A percentile compares a stretch with the other conserved stretches of the same genome.
phyloP scores from a whole-genome alignment of 2,797 vertebrate genomes.

The Knipowitschia caucasica region DNA sequence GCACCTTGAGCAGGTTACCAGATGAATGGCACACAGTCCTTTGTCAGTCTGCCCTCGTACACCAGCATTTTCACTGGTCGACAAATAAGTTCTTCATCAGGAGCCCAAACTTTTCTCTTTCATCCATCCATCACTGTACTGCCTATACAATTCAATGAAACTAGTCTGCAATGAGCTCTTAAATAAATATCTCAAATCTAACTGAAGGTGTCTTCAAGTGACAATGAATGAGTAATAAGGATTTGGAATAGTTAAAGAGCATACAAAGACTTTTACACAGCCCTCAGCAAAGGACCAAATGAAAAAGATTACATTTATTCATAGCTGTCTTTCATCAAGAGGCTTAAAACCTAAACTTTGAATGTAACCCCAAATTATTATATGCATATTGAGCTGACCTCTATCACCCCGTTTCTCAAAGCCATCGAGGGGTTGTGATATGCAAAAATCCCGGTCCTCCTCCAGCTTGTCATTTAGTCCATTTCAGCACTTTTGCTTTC shows the following conservation, averaged over 20 bases:
- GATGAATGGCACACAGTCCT: constrained; percentile 72
- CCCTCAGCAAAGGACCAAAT: constrained; percentile 68
- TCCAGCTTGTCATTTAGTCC: constrained; percentile 68
- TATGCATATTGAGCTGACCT: constrained; percentile 77
- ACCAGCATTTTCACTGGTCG: constrained; percentile 56
- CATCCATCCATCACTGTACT: constrained; percentile 10
- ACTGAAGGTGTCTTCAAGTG: constrained; percentile 34
- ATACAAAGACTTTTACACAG: constrained; percentile 61
- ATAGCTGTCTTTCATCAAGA: constrained; percentile 75
- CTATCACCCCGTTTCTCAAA: constrained; percentile 70
- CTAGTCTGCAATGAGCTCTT: background rate
- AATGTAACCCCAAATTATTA: constrained; percentile 75
- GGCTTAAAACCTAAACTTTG: constrained; percentile 72
- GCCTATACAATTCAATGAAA: constrained; percentile 5
- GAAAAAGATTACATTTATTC: constrained; percentile 77
- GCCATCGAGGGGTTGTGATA: constrained; percentile 65
- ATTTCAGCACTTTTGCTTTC: constrained; percentile 75
- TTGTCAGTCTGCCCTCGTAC: constrained; percentile 70
- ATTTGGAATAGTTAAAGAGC: constrained; percentile 50
- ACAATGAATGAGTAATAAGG: constrained; percentile 54
- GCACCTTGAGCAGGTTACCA: constrained; percentile 79
- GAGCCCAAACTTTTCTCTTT: constrained; percentile 56
- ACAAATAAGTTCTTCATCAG: constrained; percentile 63
- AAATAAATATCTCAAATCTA: constrained; percentile 38
- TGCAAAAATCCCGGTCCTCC: constrained; percentile 68